A percentile compares a stretch with the other conserved stretches of the same genome.
Evolutionary conservation across 2,113 vertebrate genomes (phyloP).

Genomic region (Dicrurus megarhynchus): DNA sequence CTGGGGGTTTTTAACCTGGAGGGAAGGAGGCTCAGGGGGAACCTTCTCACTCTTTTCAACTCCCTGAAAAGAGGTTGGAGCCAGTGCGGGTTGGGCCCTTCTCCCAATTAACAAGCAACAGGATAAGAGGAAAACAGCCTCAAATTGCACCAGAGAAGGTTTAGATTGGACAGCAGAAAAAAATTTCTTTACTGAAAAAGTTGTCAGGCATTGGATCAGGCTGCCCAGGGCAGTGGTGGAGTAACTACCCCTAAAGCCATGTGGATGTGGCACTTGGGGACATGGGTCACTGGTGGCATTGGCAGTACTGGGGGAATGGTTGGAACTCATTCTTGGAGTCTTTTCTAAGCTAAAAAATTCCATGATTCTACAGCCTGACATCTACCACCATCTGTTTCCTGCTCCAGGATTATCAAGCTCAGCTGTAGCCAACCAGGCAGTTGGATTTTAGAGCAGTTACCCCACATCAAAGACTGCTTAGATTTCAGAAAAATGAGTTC

Average conservation of each 20-base stretch:
- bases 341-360: not conserved
- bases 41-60: not conserved
- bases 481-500: not conserved
- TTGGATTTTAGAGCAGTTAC: not conserved
- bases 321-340: not conserved
- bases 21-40: not conserved
- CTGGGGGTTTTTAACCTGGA: not conserved
- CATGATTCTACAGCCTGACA: not conserved
- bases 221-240: not conserved
- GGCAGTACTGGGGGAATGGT: not conserved
- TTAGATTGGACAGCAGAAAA: not conserved
- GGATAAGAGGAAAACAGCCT: not conserved
- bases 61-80: not conserved
- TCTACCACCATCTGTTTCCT: not conserved
- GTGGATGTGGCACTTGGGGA: not conserved
- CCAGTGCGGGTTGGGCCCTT: not conserved
- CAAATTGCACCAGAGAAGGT: not conserved
- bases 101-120: not conserved
- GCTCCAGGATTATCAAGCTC: not conserved
- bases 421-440: not conserved
- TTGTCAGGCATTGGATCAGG: not conserved
- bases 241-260: not conserved
- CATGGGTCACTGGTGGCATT: not conserved
- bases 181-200: not conserved
- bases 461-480: not conserved